A percentile compares a stretch with the other conserved stretches of the same genome.
Evolutionary conservation across 2,113 vertebrate species (phyloP).

Genomic region (Orycteropus afer): DNA sequence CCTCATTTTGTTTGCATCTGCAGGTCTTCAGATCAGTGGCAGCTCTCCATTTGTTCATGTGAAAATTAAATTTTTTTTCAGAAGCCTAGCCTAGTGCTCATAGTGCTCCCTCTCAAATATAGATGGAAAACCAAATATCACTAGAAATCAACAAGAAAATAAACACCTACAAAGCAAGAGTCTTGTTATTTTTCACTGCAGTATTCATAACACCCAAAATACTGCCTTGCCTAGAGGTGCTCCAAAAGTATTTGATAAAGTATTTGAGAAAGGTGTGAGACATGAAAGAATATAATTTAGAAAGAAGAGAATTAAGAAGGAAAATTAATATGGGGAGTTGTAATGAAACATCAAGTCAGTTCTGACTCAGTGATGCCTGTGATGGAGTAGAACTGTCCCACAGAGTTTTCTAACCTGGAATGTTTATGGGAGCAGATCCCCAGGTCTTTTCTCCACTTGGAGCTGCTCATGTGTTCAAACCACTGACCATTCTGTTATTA

Average conservation of each 20-base stretch:
- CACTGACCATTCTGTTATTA: no score
- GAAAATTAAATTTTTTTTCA: not conserved
- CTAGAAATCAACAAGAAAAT: not conserved
- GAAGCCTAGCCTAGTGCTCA: not conserved
- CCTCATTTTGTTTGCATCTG: not conserved
- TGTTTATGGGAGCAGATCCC: no score
- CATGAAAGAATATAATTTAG: not conserved
- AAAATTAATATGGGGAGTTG: not conserved
- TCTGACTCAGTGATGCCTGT: no score
- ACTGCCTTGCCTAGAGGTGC: not conserved
- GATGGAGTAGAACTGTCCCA: no score
- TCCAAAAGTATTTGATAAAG: not conserved
- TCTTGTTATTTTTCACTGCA: not conserved
- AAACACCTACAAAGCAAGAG: not conserved
- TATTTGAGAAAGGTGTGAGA: not conserved
- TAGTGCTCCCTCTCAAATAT: not conserved
- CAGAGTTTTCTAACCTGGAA: no score
- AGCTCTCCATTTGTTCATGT: not conserved
- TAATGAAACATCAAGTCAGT: no score
- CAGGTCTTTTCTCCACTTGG: no score
- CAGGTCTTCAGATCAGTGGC: not conserved
- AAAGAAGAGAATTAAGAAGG: not conserved
- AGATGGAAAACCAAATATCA: not conserved
- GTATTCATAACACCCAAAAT: not conserved
- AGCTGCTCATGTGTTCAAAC: no score